Base-by-base conservation (phyloP, 2,888 invertebrate genomes). In the Myopa tessellatipennis region DNA sequence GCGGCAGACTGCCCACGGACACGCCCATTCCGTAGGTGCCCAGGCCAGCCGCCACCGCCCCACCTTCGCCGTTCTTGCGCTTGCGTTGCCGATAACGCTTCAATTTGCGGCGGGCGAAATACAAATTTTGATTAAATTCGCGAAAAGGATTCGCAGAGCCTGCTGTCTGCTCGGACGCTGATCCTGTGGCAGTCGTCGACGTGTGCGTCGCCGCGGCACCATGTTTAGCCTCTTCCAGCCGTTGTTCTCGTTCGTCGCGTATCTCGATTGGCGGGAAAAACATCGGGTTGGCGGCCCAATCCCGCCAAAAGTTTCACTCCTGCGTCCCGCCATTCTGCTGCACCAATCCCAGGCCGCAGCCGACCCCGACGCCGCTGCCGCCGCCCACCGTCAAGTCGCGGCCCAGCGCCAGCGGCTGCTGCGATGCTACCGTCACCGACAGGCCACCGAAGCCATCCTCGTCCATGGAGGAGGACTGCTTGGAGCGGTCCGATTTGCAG, bases 251-350 rank as follows among this genome's bases (percentile, higher is more conserved):
- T 34, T 75, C 81, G 78, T 85, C 85, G 67, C 82, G 84, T 77
- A 74, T 74, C 52, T 82, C 80, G 63, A 80, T 79, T 68, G 85
- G 85, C 85, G 89, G 88, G 85, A 88, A 88, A 83, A 88, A 86
- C 85, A 89, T 88, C 85, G 89, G 89, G 87, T 89, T 89, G 79
- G 87, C 85, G 78, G 87, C 88, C 89, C 89, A 89, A 86, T 89
- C 89, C 86, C 88, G 88, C 89, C 89, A 89, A 84, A 89, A 87
- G 81, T 89, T 89, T 90, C 93, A 95, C 91, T 95, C 95, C 89
- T 95, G 94, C 83, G 81, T 38, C 14, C 82, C 81, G 16, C 95
- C 94, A 89, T 95, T 95, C 88, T 95, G 95, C 84, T 94, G 94
- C 36, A 82, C 78, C 78, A 94, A 79, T 80, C 83, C 38, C 68